Base-by-base conservation (phyloP, 2,797 vertebrate species). In the Antennarius maculatus region DNA sequence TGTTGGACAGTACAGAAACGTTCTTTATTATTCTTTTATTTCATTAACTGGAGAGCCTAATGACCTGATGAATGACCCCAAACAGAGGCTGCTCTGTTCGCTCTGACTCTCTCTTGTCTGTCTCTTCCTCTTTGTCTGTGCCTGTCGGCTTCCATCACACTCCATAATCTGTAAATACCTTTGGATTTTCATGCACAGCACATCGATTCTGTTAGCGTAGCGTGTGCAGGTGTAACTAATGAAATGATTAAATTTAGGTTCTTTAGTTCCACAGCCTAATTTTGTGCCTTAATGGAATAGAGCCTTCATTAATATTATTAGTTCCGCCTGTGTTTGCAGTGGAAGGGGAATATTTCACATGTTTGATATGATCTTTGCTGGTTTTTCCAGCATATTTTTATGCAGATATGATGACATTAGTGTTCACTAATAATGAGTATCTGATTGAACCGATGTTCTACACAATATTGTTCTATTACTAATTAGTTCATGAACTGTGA, bases 11-110 rank as follows among this genome's bases (percentile, higher is more conserved):
- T 60, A 83, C 69, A 85, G 77, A 83, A 47, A 68, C 62, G 75
- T 84, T 85, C 71, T 74, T 89, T 76, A 83, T 85, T 80, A 62
- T 70, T 82, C 69, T 86, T 80, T 81, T 23, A 34, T 87, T 89
- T 85, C 60, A 87, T 88, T 89, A 89, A 80, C 75, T 79, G 66
- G 17, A 23, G 18, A 88, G 80, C 72, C 43, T 76, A 76, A 82
- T 80, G 79, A 85, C 79, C 77, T 71, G 61, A 80, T 61, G 61
- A 66, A 78, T 78, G 76, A 82, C 79, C 85, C 18, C 61, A 50
- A 45, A 53, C 68, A 61, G 78, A 80, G 58, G 53, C 59, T 54
- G n/a, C 54, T 39, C 58, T 51, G 57, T 68, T 85, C 62, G 53
- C 72, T 61, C 54, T 41, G 14, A 56, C 64, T 60, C 49, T 16